phyloP scores from a whole-genome alignment of 2,113 vertebrate species.

The Loxodonta africana region DNA sequence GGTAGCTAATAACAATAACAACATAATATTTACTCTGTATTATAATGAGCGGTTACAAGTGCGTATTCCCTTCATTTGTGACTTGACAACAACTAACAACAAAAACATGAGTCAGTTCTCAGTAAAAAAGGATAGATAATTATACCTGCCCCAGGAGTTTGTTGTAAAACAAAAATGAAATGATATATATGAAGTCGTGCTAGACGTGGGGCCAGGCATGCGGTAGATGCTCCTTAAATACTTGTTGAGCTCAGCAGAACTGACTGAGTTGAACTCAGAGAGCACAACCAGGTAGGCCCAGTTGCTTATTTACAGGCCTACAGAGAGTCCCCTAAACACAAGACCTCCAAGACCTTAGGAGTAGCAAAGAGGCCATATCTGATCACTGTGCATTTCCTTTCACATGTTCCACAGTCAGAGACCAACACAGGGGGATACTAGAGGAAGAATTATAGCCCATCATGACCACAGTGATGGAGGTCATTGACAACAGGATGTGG shows the following conservation, averaged over 20 bases:
- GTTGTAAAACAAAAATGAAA: neutral
- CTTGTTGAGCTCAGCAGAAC: neutral
- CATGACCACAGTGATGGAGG: no score
- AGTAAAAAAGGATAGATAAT: neutral
- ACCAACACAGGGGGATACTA: neutral
- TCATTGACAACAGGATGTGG: neutral
- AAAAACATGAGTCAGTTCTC: neutral
- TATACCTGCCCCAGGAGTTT: neutral
- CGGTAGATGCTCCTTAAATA: neutral
- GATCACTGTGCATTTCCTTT: neutral
- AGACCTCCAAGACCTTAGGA: neutral
- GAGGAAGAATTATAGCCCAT: neutral
- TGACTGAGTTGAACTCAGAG: neutral
- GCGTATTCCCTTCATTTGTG: neutral
- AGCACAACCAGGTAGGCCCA: accelerated
- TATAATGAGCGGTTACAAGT: neutral
- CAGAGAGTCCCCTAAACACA: neutral
- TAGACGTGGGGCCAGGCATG: neutral
- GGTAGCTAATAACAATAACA: no score
- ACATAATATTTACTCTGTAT: neutral
- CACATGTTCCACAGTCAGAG: neutral
- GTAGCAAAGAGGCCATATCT: neutral
- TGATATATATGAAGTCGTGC: neutral
- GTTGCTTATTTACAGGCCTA: neutral
- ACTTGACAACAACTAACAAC: no score